phyloP scores from a whole-genome alignment of 2,113 vertebrate species.

The Strix uralensis region DNA sequence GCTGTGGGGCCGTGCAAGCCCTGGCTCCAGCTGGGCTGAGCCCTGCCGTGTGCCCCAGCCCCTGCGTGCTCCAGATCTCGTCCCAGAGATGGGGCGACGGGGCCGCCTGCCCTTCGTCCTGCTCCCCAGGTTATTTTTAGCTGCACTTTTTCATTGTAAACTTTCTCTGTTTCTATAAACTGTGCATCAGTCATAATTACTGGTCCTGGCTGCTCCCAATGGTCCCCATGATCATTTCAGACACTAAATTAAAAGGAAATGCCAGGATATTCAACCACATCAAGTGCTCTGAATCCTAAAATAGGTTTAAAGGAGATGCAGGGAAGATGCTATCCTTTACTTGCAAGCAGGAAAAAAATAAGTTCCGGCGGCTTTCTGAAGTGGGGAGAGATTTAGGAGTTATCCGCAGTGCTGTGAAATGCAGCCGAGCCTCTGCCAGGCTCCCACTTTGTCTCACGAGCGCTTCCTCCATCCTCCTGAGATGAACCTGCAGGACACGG shows the following conservation, averaged over 20 bases:
- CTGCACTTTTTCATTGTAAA: not conserved
- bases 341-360: not conserved
- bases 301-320: conserved; percentile 50
- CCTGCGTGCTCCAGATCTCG: not conserved
- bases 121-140: conserved; percentile 49
- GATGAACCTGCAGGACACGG: fast-evolving
- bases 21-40: not conserved
- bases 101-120: not conserved
- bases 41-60: not conserved
- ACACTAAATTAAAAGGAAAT: conserved; percentile 73
- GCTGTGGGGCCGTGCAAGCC: fast-evolving
- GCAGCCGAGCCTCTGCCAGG: not conserved
- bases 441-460: not conserved
- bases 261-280: conserved; percentile 67
- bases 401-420: not conserved
- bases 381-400: not conserved
- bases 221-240: conserved; percentile 39
- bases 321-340: not conserved
- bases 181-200: conserved; percentile 62
- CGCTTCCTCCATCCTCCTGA: not conserved
- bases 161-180: conserved; percentile 28
- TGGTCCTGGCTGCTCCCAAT: conserved; percentile 1
- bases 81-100: not conserved
- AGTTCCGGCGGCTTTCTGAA: not conserved
- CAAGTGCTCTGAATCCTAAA: conserved; percentile 50